Evolutionary conservation across 2,797 vertebrate species (phyloP), one percentile per base, ranked within the genome.

Genomic region (Sebastes itinus): DNA sequence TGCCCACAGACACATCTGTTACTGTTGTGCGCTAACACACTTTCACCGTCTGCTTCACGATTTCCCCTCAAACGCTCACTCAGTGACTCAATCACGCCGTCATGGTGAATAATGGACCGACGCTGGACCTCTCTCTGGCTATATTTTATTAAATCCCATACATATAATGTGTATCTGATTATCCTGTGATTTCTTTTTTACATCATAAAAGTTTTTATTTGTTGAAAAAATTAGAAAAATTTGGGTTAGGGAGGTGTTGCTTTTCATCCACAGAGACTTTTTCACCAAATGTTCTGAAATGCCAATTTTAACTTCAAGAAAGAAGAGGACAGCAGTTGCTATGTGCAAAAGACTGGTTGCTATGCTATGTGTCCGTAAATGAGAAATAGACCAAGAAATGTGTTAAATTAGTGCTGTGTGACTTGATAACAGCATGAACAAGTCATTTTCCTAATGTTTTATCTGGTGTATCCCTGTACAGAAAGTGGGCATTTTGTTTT

Each of bases 1-100:
- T 61, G 80, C 75, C 49, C 78, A 61, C 69, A 22, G 27, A 86
- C 82, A 84, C 89, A 86, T 87, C 87, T 91, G 89, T 83, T 78
- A 22, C 79, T 54, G 75, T 38, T 60, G 78, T 65, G 82, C 61
- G 30, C 72, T 46, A 80, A 83, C 89, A 82, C 88, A 82, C 82
- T 88, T 87, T 88, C 76, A 9, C 79, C 73, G 77, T 89, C 87
- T 82, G 90, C 83, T 69, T 75, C 78, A 30, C 73, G 25, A 28
- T 67, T 85, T 85, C 63, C 61, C 66, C 71, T 78, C 78, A 33
- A 83, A 85, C 76, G 72, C 74, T 87, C 46, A 68, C 33, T 88
- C 75, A 60, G 73, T 68, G 68, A 75, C 83, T 82, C 62, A 70
- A 54, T 84, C 77, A 79, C 11, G 12, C 78, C 38, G 67, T 85